These are phyloP conservation scores for Smithornis capensis DNA, from an alignment of 2,113 vertebrate species.

Conservation along the genomic window DNA sequence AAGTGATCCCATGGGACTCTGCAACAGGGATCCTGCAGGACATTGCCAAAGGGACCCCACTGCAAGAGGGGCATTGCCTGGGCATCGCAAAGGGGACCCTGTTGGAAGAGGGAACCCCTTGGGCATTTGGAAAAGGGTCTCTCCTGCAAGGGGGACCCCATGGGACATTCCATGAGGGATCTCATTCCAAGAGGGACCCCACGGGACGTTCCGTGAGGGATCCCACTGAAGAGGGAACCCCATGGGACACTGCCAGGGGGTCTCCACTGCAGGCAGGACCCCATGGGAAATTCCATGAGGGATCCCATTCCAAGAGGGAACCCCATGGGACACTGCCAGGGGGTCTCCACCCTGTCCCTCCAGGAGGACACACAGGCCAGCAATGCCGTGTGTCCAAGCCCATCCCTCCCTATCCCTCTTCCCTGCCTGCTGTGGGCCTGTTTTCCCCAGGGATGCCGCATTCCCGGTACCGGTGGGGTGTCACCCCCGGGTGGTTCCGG, in stretches of 20 bases:
- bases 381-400: background rate
- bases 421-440: rapidly evolving
- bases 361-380: background rate
- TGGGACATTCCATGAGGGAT: background rate
- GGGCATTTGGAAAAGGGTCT: background rate
- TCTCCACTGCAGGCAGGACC: too few relatives aligned
- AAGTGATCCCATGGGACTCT: background rate
- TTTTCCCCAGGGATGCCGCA: background rate
- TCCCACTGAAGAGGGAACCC: background rate
- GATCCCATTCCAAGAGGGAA: too few relatives aligned
- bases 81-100: too few relatives aligned
- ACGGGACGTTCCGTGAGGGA: background rate
- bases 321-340: too few relatives aligned
- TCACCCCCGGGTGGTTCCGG: background rate
- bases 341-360: background rate
- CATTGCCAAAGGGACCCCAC: background rate
- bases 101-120: background rate
- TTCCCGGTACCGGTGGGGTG: background rate
- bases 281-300: too few relatives aligned
- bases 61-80: too few relatives aligned
- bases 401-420: background rate
- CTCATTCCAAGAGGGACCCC: background rate
- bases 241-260: background rate
- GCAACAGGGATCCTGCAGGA: too few relatives aligned
- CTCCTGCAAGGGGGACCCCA: background rate